Evolutionary conservation across 1,140 invertebrate genomes (phyloP), one percentile per base, ranked within the genome.

Genomic region (Artemia franciscana): DNA sequence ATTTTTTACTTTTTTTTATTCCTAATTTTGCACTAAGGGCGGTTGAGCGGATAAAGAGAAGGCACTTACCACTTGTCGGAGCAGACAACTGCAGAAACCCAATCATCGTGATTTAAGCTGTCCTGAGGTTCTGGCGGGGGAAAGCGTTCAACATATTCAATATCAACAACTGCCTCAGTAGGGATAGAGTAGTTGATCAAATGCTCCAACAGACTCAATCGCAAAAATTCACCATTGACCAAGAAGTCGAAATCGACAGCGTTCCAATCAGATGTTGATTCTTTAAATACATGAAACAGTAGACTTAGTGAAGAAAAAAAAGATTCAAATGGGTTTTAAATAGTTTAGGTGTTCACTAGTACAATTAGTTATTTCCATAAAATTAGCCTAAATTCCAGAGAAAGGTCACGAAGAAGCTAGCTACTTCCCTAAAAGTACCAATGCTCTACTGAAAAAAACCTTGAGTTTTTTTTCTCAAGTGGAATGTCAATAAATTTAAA

Each of bases 81-180:
- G 60, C 81, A 78, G 66, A 85, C 80, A 24, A 93, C 82, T 30
- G 87, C 83, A 59, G 85, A 84, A 9, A 97, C 88, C 93, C 93
- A 97, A 73, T 97, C 92, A 75, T 96, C 89, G 72, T 95, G 91
- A 68, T 90, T 78, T 59, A 96, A 75, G 69, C 86, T 88, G 70
- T 94, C 85, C 70, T 91, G 80, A 9, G 91, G 91, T 69, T 87
- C 80, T 0, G 92, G 93, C 3, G 91, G 82, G 57, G 89, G 86
- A 66, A 84, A 82, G 67, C 84, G 80, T 72, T 91, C 85, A 28
- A 95, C 73, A 76, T 94, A 96, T 75, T 96, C 91, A 60, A 96
- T 77, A 62, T 88, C 82, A 65, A 94, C 75, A 24, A 87, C 82
- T 60, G 80, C 77, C 75, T 92, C 89, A 39, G 79, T 81, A 1